Conservation (phyloP, 2,888 invertebrate genomes). For the Oscheius sp. region DNA sequence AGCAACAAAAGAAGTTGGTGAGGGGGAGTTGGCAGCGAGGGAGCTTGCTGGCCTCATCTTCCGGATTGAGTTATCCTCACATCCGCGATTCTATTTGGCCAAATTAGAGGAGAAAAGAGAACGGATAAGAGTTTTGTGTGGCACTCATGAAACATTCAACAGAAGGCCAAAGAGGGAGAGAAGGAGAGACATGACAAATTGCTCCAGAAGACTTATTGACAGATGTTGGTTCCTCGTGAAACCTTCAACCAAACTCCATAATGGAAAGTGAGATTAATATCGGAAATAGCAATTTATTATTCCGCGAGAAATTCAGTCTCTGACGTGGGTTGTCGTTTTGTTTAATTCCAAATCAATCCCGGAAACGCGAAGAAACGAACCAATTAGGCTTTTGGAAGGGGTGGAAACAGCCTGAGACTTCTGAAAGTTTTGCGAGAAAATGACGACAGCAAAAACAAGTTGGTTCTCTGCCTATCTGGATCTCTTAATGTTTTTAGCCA, state of each 20-base stretch:
- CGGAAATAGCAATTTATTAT: too few species aligned
- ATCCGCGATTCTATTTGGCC: constrained; percentile 14
- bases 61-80: constrained; percentile 28
- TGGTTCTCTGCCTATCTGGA: background rate
- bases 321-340: background rate
- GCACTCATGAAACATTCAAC: background rate
- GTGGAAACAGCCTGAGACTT: background rate
- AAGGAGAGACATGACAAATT: constrained; percentile 18
- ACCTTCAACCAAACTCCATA: background rate
- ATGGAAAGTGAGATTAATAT: background rate
- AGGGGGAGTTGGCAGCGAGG: background rate
- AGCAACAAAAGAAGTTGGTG: too few species aligned
- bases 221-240: background rate
- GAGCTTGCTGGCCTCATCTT: constrained; percentile 6
- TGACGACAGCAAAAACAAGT: background rate
- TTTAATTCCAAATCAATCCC: background rate
- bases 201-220: background rate
- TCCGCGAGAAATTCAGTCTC: too few species aligned
- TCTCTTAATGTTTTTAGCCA: background rate
- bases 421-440: background rate
- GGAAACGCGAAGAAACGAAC: background rate
- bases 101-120: background rate
- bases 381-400: background rate
- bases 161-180: background rate
- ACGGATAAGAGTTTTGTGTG: background rate